Conservation (phyloP, 2,888 invertebrate genomes). For the Sipha maydis region DNA sequence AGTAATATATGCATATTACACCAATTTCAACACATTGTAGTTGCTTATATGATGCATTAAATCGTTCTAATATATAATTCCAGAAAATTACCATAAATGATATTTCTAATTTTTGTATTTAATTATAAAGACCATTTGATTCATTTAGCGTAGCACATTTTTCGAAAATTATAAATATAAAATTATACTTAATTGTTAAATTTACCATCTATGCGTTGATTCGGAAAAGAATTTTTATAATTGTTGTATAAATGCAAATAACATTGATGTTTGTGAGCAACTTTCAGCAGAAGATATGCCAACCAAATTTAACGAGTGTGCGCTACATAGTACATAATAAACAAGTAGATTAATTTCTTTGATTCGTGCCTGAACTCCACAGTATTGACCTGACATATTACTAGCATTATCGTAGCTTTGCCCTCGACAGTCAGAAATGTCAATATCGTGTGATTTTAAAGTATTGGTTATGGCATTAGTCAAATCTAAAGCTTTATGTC, state of each 20-base stretch:
- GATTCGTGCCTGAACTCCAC: constrained; percentile 63
- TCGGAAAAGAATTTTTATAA: constrained; percentile 20
- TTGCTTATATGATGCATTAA: constrained; percentile 40
- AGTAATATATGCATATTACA: too few species aligned
- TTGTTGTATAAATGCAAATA: constrained; percentile 34
- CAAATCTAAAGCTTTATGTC: constrained; percentile 11
- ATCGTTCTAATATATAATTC: constrained; percentile 34
- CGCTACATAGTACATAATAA: constrained; percentile 42
- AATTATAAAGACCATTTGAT: constrained; percentile 22
- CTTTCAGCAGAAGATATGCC: constrained; percentile 18
- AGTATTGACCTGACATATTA: constrained; percentile 64
- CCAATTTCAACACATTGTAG: constrained; percentile 35
- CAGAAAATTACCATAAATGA: constrained; percentile 1
- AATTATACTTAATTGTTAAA: not conserved
- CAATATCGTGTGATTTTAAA: constrained; percentile 31
- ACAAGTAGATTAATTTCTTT: constrained; percentile 63
- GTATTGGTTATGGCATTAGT: constrained; percentile 27
- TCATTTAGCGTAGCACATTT: constrained; percentile 20
- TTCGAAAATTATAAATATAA: too few species aligned
- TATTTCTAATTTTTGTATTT: not conserved
- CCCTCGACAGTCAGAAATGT: constrained; percentile 58
- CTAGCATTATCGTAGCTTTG: constrained; percentile 64
- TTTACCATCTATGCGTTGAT: not conserved
- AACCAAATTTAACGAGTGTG: constrained; percentile 42
- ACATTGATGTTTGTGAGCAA: constrained; percentile 18